Base-by-base conservation (phyloP, 2,113 vertebrate genomes). In the Catharus minimus region DNA sequence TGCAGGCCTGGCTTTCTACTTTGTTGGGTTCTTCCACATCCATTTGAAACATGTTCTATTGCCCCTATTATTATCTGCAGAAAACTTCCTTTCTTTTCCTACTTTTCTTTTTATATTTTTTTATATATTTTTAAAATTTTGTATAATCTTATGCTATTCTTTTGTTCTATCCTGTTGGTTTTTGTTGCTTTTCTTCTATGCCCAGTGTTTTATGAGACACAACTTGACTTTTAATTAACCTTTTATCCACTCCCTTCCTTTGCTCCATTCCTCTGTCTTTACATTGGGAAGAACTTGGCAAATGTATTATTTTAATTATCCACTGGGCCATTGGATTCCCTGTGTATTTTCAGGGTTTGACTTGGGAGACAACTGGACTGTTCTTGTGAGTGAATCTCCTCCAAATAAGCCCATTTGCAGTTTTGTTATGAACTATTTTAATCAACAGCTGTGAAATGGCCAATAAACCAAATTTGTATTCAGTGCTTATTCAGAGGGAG, bases 141-240 rank as follows among this genome's bases (percentile, higher is more conserved):
- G 3, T 32, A 9, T 24, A 39, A 8, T 58, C 67, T 68, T 39
- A 18, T 13, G 23, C 41, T 56, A 14, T 67, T 36, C 28, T 82
- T 55, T 72, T 49, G 44, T 53, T 94, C 86, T 36, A 58, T 83
- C 57, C 41, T 72, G 21, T 84, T 89, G 64, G 36, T 69, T 93
- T 90, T 17, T 32, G 38, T 83, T 62, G 15, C 55, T 20, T 89
- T 73, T 86, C 30, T n/a, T 71, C 56, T 28, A 4, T 58, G 38
- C 39, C 26, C 26, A 47, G 58, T 49, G 36, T 67, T 89, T 91
- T 77, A 78, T 24, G 49, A 88, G 87, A 78, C 69, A 74, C 0
- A 32, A 55, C 36, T 80, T 90, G 78, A 93, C 88, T 91, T 91
- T 96, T 91, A 95, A 96, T 96, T 95, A 96, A 92, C 85, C 86